phyloP scores from a whole-genome alignment of 2,797 vertebrate species.

The Megalops cyprinoides region DNA sequence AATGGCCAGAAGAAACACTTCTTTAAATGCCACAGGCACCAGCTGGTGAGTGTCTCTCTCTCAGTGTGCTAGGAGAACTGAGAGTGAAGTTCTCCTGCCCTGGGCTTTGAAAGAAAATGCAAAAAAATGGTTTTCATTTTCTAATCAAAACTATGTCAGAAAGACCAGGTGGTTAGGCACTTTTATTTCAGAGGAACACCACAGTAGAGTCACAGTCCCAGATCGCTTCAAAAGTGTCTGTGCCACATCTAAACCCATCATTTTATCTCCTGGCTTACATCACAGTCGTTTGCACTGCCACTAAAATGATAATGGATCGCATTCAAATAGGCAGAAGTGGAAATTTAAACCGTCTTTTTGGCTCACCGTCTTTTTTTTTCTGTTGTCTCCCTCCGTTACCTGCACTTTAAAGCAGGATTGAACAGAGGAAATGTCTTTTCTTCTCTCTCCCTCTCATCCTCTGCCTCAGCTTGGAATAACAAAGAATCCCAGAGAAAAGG shows the following conservation, averaged over 20 bases:
- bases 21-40: not conserved
- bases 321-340: not conserved
- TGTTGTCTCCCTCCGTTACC: constrained; percentile 16
- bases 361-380: constrained; percentile 39
- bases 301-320: not conserved
- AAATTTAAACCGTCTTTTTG: constrained; percentile 20
- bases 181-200: not conserved
- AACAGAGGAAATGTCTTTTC: constrained; percentile 21
- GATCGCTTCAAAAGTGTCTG: not conserved
- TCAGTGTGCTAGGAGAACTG: not conserved
- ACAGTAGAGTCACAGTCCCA: constrained; percentile 1
- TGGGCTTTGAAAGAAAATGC: constrained; percentile 16
- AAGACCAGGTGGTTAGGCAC: not conserved
- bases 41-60: constrained; percentile 16
- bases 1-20: not conserved
- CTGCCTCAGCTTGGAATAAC: constrained; percentile 21
- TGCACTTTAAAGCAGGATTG: constrained; percentile 43
- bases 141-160: not conserved
- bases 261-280: not conserved
- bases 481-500: constrained; percentile 4
- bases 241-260: not conserved
- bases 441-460: constrained; percentile 31
- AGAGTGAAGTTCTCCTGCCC: not conserved
- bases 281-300: not conserved
- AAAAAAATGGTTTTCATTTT: constrained; percentile 19